phyloP scores from a whole-genome alignment of 2,113 vertebrate species.

The Amia ocellicauda region DNA sequence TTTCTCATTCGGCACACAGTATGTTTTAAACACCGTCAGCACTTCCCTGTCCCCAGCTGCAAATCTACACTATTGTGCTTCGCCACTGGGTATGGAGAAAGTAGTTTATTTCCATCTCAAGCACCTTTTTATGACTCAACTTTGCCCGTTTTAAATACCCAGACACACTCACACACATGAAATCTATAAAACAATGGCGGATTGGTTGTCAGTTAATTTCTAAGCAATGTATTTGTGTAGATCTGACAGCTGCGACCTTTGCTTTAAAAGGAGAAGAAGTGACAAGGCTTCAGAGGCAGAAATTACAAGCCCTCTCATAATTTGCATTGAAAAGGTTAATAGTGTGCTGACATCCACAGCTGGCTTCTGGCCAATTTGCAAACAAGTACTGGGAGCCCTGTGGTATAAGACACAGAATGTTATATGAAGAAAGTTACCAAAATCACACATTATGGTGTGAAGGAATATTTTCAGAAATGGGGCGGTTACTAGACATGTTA shows the following conservation, averaged over 20 bases:
- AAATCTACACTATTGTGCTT: too few relatives aligned
- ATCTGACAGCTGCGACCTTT: constrained; percentile 9
- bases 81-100: too few relatives aligned
- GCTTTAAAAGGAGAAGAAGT: constrained; percentile 5
- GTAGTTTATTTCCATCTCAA: too few relatives aligned
- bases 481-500: too few relatives aligned
- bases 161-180: too few relatives aligned
- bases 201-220: not conserved
- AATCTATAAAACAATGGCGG: not conserved
- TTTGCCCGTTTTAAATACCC: too few relatives aligned
- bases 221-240: not conserved
- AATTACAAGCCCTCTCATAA: constrained; percentile 7
- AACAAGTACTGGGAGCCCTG: not conserved
- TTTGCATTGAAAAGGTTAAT: constrained; percentile 25
- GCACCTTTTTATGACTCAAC: too few relatives aligned
- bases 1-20: too few relatives aligned
- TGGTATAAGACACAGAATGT: not conserved
- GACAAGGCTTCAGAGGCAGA: not conserved
- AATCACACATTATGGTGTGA: too few relatives aligned
- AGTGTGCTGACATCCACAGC: not conserved
- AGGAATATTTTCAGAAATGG: too few relatives aligned
- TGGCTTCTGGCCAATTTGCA: not conserved
- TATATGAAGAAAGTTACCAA: not conserved
- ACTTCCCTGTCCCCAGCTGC: too few relatives aligned
- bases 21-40: too few relatives aligned